Conservation (phyloP, 2,888 invertebrate species). For the Allophyes oxyacanthae region DNA sequence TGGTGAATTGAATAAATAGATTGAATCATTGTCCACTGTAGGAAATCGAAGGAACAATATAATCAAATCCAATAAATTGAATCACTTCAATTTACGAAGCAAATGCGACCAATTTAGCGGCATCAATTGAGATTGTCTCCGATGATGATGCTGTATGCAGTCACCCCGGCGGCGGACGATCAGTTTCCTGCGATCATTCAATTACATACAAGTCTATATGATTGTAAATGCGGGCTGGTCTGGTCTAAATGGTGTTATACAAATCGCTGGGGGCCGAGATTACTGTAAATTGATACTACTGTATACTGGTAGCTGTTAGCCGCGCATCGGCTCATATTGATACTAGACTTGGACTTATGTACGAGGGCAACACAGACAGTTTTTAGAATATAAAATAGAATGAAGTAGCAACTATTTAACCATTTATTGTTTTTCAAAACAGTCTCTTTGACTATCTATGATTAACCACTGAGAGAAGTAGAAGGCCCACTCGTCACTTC, state of each 20-base stretch:
- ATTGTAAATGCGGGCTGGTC: slow-evolving; percentile 68
- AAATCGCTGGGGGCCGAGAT: slow-evolving; percentile 68
- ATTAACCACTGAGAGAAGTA: no score
- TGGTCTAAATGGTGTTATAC: slow-evolving; percentile 65
- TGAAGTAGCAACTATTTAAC: no score
- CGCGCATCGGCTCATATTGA: slow-evolving; percentile 45
- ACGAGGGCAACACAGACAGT: no score
- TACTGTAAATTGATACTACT: slow-evolving; percentile 69
- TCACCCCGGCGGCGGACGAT: slow-evolving; percentile 71
- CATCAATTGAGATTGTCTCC: slow-evolving; percentile 76
- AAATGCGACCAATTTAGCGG: slow-evolving; percentile 65
- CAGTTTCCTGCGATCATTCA: slow-evolving; percentile 84
- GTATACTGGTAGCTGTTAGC: slow-evolving; percentile 39
- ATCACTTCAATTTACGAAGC: slow-evolving; percentile 54
- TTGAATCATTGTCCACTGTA: slow-evolving; percentile 30
- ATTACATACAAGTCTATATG: slow-evolving; percentile 68
- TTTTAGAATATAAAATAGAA: no score
- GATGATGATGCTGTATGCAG: slow-evolving; percentile 79
- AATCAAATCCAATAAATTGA: slow-evolving; percentile 59
- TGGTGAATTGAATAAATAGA: slow-evolving; percentile 42
- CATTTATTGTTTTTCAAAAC: no score
- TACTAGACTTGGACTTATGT: not conserved
- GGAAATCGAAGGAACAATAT: slow-evolving; percentile 50
- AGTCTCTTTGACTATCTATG: no score
- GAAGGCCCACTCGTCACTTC: no score